Conservation (phyloP, 2,113 vertebrate genomes). For the Lophura nycthemera region DNA sequence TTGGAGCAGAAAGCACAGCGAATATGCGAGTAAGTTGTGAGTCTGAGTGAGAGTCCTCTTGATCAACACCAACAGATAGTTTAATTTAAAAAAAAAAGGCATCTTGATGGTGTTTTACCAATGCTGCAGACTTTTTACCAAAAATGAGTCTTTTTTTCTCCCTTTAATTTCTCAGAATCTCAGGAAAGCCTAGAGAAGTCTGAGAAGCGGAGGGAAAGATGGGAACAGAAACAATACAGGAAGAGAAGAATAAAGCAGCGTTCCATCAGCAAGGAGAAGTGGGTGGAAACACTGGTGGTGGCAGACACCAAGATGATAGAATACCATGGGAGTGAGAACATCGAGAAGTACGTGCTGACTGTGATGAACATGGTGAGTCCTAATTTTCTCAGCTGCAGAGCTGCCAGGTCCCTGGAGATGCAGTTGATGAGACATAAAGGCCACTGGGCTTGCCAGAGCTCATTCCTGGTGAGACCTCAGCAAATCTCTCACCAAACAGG, state of each 20-base stretch:
- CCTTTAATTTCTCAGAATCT: neutral
- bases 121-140: neutral
- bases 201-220: constrained; percentile 79
- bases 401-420: fast-evolving
- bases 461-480: neutral
- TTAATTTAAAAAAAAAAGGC: neutral
- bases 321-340: constrained; percentile 84
- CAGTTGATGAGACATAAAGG: fast-evolving
- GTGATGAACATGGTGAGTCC: constrained; percentile 97
- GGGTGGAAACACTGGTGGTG: constrained; percentile 97
- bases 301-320: constrained; percentile 95
- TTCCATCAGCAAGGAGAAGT: constrained; percentile 94
- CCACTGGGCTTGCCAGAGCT: neutral
- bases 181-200: constrained; percentile 41
- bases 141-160: no score
- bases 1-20: neutral
- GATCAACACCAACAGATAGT: neutral
- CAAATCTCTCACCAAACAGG: neutral
- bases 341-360: constrained; percentile 92
- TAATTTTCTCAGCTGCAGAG: neutral
- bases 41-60: neutral
- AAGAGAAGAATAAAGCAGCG: constrained; percentile 79
- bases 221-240: constrained; percentile 76
- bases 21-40: fast-evolving
- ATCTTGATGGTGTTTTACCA: neutral